A percentile compares a stretch with the other conserved stretches of the same genome.
Conservation (phyloP, 2,113 vertebrate genomes). For the Butorides virescens region DNA sequence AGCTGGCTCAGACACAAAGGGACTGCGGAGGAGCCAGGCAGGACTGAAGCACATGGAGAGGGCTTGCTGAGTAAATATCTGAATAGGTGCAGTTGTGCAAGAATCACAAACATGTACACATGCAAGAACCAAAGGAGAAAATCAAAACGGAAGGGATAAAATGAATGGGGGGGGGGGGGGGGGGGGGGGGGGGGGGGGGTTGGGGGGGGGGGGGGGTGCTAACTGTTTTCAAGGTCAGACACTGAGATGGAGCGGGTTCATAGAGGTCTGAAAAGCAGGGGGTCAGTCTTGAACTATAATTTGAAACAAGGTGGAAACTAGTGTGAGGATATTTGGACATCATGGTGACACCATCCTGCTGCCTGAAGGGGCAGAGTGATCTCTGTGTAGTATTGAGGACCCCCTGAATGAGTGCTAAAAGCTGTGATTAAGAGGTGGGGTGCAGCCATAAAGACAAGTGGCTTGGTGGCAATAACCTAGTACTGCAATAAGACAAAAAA, state of each 20-base stretch:
- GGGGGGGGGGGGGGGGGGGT: background rate
- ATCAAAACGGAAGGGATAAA: background rate
- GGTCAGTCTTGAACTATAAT: background rate
- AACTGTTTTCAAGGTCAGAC: background rate
- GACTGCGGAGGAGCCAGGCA: accelerated
- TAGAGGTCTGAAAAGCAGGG: background rate
- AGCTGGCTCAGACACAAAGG: background rate
- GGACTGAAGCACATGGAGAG: background rate
- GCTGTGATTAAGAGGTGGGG: background rate
- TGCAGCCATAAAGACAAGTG: background rate
- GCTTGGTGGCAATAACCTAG: background rate
- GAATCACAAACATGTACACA: background rate
- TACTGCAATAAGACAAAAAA: background rate
- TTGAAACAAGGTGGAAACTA: background rate
- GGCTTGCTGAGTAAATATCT: background rate
- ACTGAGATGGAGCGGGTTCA: background rate
- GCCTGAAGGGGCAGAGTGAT: background rate
- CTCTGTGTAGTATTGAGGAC: background rate
- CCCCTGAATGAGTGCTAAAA: background rate
- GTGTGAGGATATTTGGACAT: background rate
- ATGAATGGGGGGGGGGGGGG: background rate
- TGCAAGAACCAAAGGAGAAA: background rate
- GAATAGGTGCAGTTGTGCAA: background rate
- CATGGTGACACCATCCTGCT: background rate
- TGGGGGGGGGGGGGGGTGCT: background rate